Percentiles rank a stretch among this genome's conserved stretches.
Evolutionary conservation across 2,888 invertebrate species (phyloP).

Genomic region (Chamaedrilus cognettii): DNA sequence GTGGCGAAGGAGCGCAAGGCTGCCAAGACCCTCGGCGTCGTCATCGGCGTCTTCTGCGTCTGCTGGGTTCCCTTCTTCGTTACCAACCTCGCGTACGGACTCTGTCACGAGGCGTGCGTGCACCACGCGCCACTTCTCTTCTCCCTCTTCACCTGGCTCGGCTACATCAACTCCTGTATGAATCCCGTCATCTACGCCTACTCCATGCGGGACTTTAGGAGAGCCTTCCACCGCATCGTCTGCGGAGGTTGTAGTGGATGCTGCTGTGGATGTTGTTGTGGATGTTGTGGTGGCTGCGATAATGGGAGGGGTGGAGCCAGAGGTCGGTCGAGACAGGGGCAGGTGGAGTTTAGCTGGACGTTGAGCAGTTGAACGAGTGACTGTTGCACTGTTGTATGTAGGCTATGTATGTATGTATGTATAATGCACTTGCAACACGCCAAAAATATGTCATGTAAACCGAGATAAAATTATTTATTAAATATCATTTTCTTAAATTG

Average conservation of each 20-base stretch:
- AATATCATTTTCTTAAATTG: too few relatives aligned
- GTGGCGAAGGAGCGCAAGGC: constrained; percentile 98
- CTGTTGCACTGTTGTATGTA: too few relatives aligned
- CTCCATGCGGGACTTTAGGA: constrained; percentile 89
- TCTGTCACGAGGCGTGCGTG: constrained; percentile 70
- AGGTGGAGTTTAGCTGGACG: too few relatives aligned
- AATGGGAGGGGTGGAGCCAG: too few relatives aligned
- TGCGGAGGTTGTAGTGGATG: constrained; percentile 65
- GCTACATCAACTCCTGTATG: constrained; percentile 59
- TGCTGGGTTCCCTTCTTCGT: constrained; percentile 99
- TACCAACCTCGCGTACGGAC: constrained; percentile 87
- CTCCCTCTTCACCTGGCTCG: constrained; percentile 59
- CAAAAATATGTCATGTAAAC: too few relatives aligned
- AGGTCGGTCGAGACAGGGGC: too few relatives aligned
- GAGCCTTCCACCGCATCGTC: constrained; percentile 88
- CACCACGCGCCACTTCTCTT: constrained; percentile 47
- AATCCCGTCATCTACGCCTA: constrained; percentile 95
- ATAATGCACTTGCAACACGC: too few relatives aligned
- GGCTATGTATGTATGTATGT: too few relatives aligned
- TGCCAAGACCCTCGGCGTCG: constrained; percentile 94
- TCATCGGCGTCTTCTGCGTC: constrained; percentile 95
- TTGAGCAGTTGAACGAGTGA: too few relatives aligned
- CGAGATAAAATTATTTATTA: too few relatives aligned
- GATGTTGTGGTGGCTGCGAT: too few relatives aligned
- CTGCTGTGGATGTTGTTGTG: too few relatives aligned